phyloP scores from a whole-genome alignment of 2,888 invertebrate genomes.

The Abscondita cerata region DNA sequence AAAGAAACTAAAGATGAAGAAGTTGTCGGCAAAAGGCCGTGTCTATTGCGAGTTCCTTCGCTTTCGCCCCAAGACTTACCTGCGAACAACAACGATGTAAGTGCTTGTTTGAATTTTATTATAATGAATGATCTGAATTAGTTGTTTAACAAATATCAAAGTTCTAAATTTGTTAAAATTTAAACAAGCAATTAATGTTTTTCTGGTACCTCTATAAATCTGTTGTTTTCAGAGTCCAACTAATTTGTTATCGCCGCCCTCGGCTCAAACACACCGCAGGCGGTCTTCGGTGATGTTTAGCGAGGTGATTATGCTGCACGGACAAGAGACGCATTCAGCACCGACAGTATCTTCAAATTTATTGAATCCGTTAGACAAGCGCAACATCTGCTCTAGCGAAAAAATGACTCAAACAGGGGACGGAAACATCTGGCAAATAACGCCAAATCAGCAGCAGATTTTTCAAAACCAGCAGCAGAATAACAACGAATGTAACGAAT shows the following conservation, averaged over 20 bases:
- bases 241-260: conserved; percentile 77
- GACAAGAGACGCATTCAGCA: conserved; percentile 54
- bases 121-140: background rate
- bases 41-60: conserved; percentile 67
- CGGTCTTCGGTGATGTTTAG: conserved; percentile 90
- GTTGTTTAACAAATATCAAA: background rate
- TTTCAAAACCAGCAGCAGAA: conserved; percentile 56
- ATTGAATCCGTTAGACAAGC: conserved; percentile 58
- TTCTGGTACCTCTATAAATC: background rate
- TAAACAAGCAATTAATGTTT: no score
- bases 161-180: no score
- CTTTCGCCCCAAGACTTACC: conserved; percentile 67
- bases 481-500: conserved; percentile 63
- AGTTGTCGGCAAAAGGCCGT: conserved; percentile 60
- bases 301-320: conserved; percentile 81
- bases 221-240: conserved; percentile 65
- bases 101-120: conserved; percentile 27
- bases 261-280: conserved; percentile 72
- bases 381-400: conserved; percentile 80
- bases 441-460: conserved; percentile 46
- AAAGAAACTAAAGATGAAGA: conserved; percentile 41
- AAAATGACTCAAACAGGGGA: conserved; percentile 89
- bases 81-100: conserved; percentile 54
- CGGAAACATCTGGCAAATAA: conserved; percentile 73
- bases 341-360: conserved; percentile 51